Evolutionary conservation across 2,797 vertebrate species (phyloP), one percentile per base, ranked within the genome.

Genomic region (Odontamblyopus rebecca): DNA sequence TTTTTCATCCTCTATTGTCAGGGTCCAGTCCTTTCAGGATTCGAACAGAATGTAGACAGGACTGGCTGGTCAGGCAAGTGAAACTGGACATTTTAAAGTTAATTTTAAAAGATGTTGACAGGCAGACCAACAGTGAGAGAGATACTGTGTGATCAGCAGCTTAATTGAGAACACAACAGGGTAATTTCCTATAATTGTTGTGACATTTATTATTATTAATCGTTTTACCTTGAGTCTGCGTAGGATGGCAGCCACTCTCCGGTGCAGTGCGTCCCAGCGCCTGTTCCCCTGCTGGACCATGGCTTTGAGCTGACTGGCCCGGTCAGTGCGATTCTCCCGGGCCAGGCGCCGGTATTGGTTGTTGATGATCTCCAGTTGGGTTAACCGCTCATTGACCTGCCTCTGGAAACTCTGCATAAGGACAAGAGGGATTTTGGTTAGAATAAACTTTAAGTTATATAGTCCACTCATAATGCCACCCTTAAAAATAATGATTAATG

Each of bases 321-420:
- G 87, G 86, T 99, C 97, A 0, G 95, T 96, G 80, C 96, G 96
- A 91, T 97, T 97, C 91, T 99, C 98, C 0, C 95, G 88, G 7
- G 96, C 96, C 54, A 99, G 93, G 3, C 96, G 93, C 57, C 96
- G 89, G 88, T 98, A 99, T 88, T 97, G 97, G 80, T 96, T 96
- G 80, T 99, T 98, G 81, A 99, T 93, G 54, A 97, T 92, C 75
- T 99, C 97, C 79, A 99, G 78, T 82, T 98, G 96, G 0, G 96
- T 95, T 44, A 98, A 93, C 0, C 92, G 89, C 75, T 99, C 97
- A 0, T 97, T 93, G 54, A 98, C 92, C 82, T 98, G 96, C 80
- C 96, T 92, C 76, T 98, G 96, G 80, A 99, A 96, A 0, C 92
- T 93, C 98, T 99, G 82, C 6, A 26, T n/a, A 56, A 51, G 6